Percentiles rank a stretch among this genome's conserved stretches.
These are phyloP conservation scores for Desmodus rotundus DNA, from an alignment of 2,113 vertebrate genomes.

Conservation along the genomic window DNA sequence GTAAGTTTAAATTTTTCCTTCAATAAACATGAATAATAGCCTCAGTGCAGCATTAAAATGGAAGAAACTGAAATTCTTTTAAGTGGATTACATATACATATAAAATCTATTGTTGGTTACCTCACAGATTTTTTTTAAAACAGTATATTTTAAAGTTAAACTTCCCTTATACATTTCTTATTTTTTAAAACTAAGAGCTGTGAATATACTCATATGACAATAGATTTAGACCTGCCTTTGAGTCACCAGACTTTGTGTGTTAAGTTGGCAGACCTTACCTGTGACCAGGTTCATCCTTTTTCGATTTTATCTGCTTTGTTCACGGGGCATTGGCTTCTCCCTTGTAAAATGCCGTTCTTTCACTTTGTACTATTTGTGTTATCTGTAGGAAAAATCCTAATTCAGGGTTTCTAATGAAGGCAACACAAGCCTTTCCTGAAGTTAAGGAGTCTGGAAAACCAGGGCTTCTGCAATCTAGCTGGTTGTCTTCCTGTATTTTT, in stretches of 20 bases:
- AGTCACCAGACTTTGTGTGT: slow-evolving; percentile 1
- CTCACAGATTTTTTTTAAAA: background rate
- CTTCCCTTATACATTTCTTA: background rate
- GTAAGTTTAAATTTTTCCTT: slow-evolving; percentile 21
- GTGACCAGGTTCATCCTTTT: slow-evolving; percentile 26
- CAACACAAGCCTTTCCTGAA: background rate
- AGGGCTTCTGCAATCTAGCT: background rate
- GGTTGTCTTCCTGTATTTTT: background rate
- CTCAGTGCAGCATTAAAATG: background rate
- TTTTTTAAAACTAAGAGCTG: slow-evolving; percentile 2
- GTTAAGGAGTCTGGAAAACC: background rate
- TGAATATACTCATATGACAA: background rate
- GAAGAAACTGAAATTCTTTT: slow-evolving; percentile 17
- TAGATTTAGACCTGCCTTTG: background rate
- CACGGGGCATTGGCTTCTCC: background rate
- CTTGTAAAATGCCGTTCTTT: background rate
- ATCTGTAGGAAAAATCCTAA: background rate
- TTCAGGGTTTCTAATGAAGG: background rate
- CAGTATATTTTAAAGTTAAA: background rate
- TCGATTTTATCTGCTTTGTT: background rate
- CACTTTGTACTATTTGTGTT: background rate
- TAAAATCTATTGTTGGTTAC: background rate
- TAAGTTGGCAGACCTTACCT: background rate
- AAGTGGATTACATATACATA: background rate
- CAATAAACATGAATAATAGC: background rate